These are phyloP conservation scores for Mustela nigripes DNA, from an alignment of 2,113 vertebrate genomes.

Conservation along the genomic window DNA sequence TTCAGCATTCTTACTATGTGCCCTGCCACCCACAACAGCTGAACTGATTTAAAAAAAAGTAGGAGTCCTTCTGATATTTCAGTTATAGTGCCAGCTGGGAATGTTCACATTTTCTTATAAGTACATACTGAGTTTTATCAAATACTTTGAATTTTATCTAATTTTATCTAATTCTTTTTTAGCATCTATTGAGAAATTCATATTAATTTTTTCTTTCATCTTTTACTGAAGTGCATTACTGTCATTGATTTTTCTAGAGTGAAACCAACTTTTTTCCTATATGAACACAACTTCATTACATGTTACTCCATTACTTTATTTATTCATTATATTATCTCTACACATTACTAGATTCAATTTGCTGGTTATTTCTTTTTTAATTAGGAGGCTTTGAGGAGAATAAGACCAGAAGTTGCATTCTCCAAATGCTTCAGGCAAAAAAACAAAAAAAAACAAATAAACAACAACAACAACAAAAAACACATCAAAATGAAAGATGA, in stretches of 20 bases:
- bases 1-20: not conserved
- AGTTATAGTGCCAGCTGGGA: not conserved
- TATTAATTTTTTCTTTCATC: not conserved
- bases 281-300: not conserved
- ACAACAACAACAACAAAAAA: not conserved
- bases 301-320: not conserved
- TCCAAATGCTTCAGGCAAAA: not conserved
- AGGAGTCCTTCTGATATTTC: not conserved
- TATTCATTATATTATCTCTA: not conserved
- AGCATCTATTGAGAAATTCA: not conserved
- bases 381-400: not conserved
- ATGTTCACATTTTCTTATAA: not conserved
- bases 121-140: not conserved
- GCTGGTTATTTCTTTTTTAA: not conserved
- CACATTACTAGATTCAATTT: not conserved
- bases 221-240: not conserved
- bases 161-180: not conserved
- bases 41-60: not conserved
- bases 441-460: no score
- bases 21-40: not conserved
- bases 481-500: slow-evolving; percentile 6
- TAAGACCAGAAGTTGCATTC: not conserved
- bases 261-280: not conserved
- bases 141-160: not conserved
- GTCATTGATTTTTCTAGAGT: not conserved